Conservation (phyloP, 2,113 vertebrate genomes). For the Oxyruncus cristatus region DNA sequence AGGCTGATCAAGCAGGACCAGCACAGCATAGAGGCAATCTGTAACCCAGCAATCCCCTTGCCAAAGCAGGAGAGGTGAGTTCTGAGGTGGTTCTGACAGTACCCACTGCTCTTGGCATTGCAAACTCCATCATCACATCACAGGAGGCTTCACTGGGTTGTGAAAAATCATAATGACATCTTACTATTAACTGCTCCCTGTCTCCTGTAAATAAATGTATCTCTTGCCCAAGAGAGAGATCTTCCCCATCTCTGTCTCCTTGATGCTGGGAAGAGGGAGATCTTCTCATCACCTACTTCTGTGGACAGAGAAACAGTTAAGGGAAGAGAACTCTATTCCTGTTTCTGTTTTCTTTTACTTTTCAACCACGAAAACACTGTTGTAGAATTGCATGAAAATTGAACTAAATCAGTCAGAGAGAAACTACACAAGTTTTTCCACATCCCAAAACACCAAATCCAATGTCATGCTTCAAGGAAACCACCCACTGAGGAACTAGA, state of each 20-base stretch:
- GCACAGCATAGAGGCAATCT: neutral
- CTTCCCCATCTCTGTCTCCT: neutral
- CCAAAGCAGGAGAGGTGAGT: neutral
- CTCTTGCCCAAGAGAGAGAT: neutral
- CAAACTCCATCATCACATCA: neutral
- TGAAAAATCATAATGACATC: neutral
- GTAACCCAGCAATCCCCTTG: neutral
- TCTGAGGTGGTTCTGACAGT: neutral
- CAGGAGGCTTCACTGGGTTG: neutral
- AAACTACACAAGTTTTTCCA: neutral
- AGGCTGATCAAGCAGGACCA: neutral
- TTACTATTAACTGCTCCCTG: neutral
- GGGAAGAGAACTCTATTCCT: neutral
- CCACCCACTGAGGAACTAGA: neutral
- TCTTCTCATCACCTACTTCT: neutral
- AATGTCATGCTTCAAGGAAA: neutral
- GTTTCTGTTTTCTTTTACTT: neutral
- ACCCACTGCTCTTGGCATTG: neutral
- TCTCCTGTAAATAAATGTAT: neutral
- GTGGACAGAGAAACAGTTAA: neutral
- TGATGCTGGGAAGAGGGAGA: neutral
- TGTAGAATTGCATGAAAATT: neutral
- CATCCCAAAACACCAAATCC: neutral
- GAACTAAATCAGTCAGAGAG: neutral
- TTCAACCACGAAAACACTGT: neutral